phyloP scores from a whole-genome alignment of 2,113 vertebrate species.

The Corythornis vintsioides region DNA sequence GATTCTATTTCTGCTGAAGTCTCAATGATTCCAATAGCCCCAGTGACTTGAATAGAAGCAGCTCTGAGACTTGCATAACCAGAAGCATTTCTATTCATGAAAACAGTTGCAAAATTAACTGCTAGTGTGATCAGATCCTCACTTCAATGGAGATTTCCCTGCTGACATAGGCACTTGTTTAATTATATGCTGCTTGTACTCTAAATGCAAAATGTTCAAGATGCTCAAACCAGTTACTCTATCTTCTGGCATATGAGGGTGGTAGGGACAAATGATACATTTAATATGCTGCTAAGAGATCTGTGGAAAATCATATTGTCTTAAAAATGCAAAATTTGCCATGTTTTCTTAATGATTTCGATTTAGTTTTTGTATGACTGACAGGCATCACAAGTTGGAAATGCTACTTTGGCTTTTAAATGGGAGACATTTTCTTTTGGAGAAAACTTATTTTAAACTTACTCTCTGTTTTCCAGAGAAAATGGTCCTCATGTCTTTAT shows the following conservation, averaged over 20 bases:
- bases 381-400: neutral
- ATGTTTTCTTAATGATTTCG: neutral
- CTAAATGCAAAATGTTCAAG: conserved; percentile 24
- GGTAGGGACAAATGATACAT: neutral
- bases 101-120: conserved; percentile 49
- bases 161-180: conserved; percentile 38
- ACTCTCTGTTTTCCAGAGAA: neutral
- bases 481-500: neutral
- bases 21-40: neutral
- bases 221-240: neutral
- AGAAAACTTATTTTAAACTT: neutral
- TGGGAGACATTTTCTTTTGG: neutral
- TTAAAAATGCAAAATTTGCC: neutral
- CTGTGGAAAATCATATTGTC: neutral
- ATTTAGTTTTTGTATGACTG: neutral
- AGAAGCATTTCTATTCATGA: conserved; percentile 41
- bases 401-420: neutral
- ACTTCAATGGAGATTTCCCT: conserved; percentile 49
- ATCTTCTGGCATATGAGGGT: neutral
- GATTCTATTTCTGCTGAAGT: conserved; percentile 28
- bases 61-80: neutral
- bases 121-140: conserved; percentile 31
- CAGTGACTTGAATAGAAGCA: conserved; percentile 20
- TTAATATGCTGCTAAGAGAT: neutral
- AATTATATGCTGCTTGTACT: conserved; percentile 22